Percentiles rank a stretch among this genome's conserved stretches.
Conservation (phyloP, 2,797 vertebrate genomes). For the Eulemur rubriventer region DNA sequence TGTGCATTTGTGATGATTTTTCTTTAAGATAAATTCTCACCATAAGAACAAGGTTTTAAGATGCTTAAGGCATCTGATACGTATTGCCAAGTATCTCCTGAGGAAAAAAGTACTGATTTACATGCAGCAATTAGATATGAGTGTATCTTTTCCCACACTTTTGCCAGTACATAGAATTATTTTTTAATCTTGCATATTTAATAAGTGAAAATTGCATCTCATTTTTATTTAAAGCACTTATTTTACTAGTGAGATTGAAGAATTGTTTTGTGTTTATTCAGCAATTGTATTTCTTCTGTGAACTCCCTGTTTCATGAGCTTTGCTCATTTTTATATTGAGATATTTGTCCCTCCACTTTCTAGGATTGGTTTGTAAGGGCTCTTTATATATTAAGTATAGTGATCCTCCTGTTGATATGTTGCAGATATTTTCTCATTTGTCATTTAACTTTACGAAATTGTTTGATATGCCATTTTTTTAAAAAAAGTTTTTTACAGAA, state of each 20-base stretch:
- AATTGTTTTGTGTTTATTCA: slow-evolving; percentile 25
- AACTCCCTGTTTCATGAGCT: neutral
- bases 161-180: neutral
- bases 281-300: neutral
- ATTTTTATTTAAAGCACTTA: slow-evolving; percentile 25
- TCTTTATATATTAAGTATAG: neutral
- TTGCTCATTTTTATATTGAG: neutral
- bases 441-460: neutral
- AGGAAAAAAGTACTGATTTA: neutral
- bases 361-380: neutral
- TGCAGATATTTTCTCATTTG: neutral
- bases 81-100: neutral
- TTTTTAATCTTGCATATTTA: neutral
- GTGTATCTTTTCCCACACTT: neutral
- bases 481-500: neutral
- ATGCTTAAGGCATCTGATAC: neutral
- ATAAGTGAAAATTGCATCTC: neutral
- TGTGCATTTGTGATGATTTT: neutral
- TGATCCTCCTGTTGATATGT: neutral
- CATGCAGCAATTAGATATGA: neutral
- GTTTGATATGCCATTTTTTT: neutral
- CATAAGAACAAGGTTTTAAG: neutral
- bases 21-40: neutral
- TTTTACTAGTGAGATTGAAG: neutral
- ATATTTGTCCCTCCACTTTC: neutral